Conservation (phyloP, 2,113 vertebrate species). For the Mixornis gularis region DNA sequence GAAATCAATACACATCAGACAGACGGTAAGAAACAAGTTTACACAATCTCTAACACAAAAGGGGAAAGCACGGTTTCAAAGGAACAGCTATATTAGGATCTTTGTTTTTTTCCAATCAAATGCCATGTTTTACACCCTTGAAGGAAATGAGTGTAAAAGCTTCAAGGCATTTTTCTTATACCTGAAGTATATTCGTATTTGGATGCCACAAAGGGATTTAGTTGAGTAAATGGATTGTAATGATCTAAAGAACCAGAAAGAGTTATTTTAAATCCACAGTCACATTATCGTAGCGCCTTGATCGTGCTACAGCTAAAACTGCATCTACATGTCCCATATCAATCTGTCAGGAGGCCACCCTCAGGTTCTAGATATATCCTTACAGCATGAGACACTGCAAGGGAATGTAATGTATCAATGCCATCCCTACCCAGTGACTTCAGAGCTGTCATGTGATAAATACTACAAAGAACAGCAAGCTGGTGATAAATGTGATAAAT, state of each 20-base stretch:
- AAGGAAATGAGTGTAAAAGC: slow-evolving; percentile 15
- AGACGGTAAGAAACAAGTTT: neutral
- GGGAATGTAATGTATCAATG: neutral
- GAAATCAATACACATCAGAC: neutral
- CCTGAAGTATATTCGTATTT: slow-evolving; percentile 85
- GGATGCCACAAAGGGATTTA: slow-evolving; percentile 81
- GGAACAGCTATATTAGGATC: neutral
- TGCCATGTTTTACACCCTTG: slow-evolving; percentile 47
- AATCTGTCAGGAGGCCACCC: neutral
- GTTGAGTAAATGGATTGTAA: slow-evolving; percentile 86
- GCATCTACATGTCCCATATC: neutral
- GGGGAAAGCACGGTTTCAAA: neutral
- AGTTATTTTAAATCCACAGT: slow-evolving; percentile 32
- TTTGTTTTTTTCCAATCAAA: neutral
- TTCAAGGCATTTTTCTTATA: slow-evolving; percentile 69
- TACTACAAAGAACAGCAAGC: neutral
- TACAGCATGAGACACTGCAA: neutral
- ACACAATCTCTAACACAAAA: neutral
- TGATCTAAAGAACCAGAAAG: slow-evolving; percentile 83
- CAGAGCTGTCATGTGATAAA: neutral
- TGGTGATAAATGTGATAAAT: neutral
- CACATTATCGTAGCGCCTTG: neutral
- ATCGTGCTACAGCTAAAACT: neutral
- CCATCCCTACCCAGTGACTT: neutral
- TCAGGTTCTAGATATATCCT: neutral